A percentile compares a stretch with the other conserved stretches of the same genome.
These are phyloP conservation scores for Cheilosia soror DNA, from an alignment of 2,888 invertebrate genomes.

Conservation along the genomic window DNA sequence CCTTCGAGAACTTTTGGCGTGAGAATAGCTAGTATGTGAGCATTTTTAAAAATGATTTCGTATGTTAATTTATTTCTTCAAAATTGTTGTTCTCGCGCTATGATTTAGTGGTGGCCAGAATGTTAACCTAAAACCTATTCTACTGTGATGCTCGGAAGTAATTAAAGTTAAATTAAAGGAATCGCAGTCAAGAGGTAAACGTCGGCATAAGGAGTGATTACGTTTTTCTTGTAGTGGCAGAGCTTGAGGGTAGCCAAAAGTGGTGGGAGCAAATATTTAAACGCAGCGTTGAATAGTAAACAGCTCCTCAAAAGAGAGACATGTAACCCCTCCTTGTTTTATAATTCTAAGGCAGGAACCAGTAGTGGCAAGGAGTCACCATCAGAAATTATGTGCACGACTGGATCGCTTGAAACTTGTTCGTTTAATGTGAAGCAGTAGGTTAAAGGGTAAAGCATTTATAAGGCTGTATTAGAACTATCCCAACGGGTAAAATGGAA, in stretches of 20 bases:
- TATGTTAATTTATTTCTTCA: constrained; percentile 43
- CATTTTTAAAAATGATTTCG: constrained; percentile 38
- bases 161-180: constrained; percentile 30
- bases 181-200: neutral
- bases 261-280: neutral
- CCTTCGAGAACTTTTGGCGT: constrained; percentile 37
- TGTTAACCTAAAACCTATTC: neutral
- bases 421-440: too few relatives aligned
- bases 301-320: neutral
- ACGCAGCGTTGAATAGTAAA: neutral
- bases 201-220: neutral
- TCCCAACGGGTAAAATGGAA: too few relatives aligned
- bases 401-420: too few relatives aligned
- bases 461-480: too few relatives aligned
- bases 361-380: too few relatives aligned
- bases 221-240: neutral
- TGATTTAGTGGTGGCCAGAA: neutral
- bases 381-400: too few relatives aligned
- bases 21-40: neutral
- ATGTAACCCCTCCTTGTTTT: too few relatives aligned
- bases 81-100: constrained; percentile 20
- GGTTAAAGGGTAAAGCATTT: too few relatives aligned
- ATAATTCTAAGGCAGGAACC: too few relatives aligned
- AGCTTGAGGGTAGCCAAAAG: neutral
- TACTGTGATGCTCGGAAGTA: constrained; percentile 14